Base-by-base conservation (phyloP, 2,888 invertebrate species). In the Allolobophora icterica region DNA sequence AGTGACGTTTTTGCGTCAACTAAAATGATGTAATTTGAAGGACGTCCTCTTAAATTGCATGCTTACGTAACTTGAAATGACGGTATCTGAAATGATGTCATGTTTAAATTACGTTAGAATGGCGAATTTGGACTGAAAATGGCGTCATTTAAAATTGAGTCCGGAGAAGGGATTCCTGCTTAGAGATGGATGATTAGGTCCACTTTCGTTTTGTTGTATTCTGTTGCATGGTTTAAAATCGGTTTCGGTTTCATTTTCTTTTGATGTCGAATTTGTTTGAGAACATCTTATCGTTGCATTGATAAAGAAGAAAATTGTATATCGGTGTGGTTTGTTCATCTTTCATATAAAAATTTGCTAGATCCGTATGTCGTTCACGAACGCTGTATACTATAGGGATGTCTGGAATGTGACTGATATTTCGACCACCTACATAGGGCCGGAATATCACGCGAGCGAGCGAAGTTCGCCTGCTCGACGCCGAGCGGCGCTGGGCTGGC, bases 251-350 rank as follows among this genome's bases (percentile, higher is more conserved):
- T 71, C 71, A 71, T 71, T 71, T 71, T 71, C 30, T 71, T 52
- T 71, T 71, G 71, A n/a, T 71, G 71, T n/a, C 71, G n/a, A 71
- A 71, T 71, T 71, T 71, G 71, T 71, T 71, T 30, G n/a, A 30
- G n/a, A 71, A 71, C 71, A 71, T 71, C 71, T 71, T 71, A 71
- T 71, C 71, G 71, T 71, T 71, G n/a, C 71, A 71, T 71, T 71
- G n/a, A 71, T 71, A 71, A n/a, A 71, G 71, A 71, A 71, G 71
- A 0, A 71, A 71, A 71, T 71, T 30, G 52, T 52, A n/a, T n/a
- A 6, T 71, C n/a, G n/a, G 30, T 71, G 30, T 71, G 30, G 8
- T n/a, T 71, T 71, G 30, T 71, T 71, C 24, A 71, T 71, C 38
- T 5, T 38, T 38, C n/a, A n/a, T n/a, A n/a, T n/a, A n/a, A n/a